Conservation (phyloP, 2,797 vertebrate genomes). For the Hippocampus kuda region DNA sequence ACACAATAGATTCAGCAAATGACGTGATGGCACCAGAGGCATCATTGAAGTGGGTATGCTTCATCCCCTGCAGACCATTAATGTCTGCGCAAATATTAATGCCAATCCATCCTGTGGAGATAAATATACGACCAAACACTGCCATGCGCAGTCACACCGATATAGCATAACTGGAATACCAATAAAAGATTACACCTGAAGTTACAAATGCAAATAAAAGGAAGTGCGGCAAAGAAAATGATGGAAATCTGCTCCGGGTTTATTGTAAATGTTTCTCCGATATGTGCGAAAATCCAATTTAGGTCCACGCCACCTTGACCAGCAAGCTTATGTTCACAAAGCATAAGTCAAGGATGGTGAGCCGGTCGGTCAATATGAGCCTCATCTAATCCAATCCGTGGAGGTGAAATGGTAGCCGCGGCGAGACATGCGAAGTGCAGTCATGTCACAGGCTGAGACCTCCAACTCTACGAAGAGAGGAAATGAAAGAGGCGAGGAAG, state of each 20-base stretch:
- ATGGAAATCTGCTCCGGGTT: conserved; percentile 17
- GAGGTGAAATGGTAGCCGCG: conserved; percentile 41
- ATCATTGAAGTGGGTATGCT: neutral
- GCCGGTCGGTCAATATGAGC: conserved; percentile 40
- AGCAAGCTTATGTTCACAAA: conserved; percentile 6
- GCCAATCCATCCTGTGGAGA: neutral
- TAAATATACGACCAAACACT: conserved; percentile 5
- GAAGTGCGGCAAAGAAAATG: conserved; percentile 12
- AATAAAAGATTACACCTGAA: conserved; percentile 16
- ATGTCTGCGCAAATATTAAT: neutral
- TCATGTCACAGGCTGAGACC: conserved; percentile 40
- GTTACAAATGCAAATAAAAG: conserved; percentile 25
- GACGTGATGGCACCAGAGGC: neutral
- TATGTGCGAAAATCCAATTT: conserved; percentile 45
- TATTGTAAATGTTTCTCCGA: conserved; percentile 40
- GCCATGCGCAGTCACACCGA: neutral
- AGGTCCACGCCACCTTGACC: conserved; percentile 31
- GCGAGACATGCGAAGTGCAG: conserved; percentile 25
- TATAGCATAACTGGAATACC: conserved; percentile 2
- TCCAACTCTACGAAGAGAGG: conserved; percentile 29
- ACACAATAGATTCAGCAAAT: neutral
- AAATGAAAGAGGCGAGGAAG: conserved; percentile 12
- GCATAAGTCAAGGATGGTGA: conserved; percentile 51
- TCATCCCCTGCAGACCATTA: neutral
- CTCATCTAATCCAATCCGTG: conserved; percentile 44